A percentile compares a stretch with the other conserved stretches of the same genome.
These are phyloP conservation scores for Microctonus aethiopoides DNA, from an alignment of 2,888 invertebrate genomes.

Conservation along the genomic window DNA sequence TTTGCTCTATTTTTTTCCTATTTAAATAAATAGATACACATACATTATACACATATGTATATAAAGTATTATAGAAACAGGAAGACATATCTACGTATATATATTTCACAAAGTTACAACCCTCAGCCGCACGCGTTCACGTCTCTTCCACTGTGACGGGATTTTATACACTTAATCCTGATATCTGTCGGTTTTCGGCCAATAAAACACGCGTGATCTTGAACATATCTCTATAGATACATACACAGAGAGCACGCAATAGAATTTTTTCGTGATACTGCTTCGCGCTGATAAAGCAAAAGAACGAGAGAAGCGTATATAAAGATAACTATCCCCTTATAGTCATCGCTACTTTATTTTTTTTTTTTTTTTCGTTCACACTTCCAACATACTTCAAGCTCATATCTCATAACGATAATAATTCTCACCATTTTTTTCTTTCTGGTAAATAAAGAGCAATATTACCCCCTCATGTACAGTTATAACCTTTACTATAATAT, in stretches of 20 bases:
- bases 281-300: constrained; percentile 61
- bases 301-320: constrained; percentile 45
- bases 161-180: constrained; percentile 64
- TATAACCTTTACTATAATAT: neutral
- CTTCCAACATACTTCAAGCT: neutral
- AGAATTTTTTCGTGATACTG: constrained; percentile 45
- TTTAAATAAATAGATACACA: too few species aligned
- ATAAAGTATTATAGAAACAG: neutral
- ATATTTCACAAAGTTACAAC: neutral
- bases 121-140: constrained; percentile 9
- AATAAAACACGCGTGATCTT: constrained; percentile 70
- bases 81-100: neutral
- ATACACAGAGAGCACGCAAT: constrained; percentile 27
- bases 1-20: too few species aligned
- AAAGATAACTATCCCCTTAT: constrained; percentile 59
- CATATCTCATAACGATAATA: constrained; percentile 11
- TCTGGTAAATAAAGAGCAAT: neutral
- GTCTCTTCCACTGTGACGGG: constrained; percentile 44
- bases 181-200: constrained; percentile 74
- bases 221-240: constrained; percentile 42
- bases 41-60: too few species aligned
- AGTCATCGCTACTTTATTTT: neutral
- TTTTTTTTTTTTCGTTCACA: neutral
- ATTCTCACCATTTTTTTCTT: neutral
- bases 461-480: neutral